Conservation (phyloP, 2,113 vertebrate species). For the Stegastes partitus region DNA sequence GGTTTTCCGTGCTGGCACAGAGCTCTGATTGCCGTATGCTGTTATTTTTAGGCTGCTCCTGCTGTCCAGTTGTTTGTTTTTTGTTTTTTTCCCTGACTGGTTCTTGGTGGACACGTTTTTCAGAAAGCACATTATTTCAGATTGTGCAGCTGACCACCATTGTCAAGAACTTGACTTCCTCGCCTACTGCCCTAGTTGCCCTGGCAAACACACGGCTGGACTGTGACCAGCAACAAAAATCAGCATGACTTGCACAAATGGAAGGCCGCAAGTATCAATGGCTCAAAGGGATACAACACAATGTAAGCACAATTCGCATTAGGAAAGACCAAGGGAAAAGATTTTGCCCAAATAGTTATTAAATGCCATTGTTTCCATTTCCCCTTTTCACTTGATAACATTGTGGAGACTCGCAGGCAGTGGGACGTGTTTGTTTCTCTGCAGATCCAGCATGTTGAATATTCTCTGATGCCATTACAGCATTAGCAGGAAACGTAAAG, state of each 20-base stretch:
- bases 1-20: slow-evolving; percentile 15
- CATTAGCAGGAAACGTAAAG: slow-evolving; percentile 21
- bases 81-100: not conserved
- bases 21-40: not conserved
- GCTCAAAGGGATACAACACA: slow-evolving; percentile 71
- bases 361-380: slow-evolving; percentile 76
- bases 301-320: slow-evolving; percentile 54
- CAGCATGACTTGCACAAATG: slow-evolving; percentile 79
- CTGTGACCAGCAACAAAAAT: slow-evolving; percentile 63
- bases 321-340: slow-evolving; percentile 60
- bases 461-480: slow-evolving; percentile 11
- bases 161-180: slow-evolving; percentile 60
- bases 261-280: slow-evolving; percentile 67
- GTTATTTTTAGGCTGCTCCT: slow-evolving; percentile 56
- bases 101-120: slow-evolving; percentile 19
- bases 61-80: slow-evolving; percentile 14
- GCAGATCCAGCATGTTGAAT: slow-evolving; percentile 29
- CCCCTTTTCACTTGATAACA: slow-evolving; percentile 68
- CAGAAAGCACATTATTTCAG: slow-evolving; percentile 26
- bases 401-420: slow-evolving; percentile 58
- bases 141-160: slow-evolving; percentile 14
- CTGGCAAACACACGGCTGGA: slow-evolving; percentile 68
- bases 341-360: slow-evolving; percentile 73
- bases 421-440: slow-evolving; percentile 57
- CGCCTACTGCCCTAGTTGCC: slow-evolving; percentile 65